These are phyloP conservation scores for Caradrina kadenii DNA, from an alignment of 2,888 invertebrate genomes.

Conservation along the genomic window DNA sequence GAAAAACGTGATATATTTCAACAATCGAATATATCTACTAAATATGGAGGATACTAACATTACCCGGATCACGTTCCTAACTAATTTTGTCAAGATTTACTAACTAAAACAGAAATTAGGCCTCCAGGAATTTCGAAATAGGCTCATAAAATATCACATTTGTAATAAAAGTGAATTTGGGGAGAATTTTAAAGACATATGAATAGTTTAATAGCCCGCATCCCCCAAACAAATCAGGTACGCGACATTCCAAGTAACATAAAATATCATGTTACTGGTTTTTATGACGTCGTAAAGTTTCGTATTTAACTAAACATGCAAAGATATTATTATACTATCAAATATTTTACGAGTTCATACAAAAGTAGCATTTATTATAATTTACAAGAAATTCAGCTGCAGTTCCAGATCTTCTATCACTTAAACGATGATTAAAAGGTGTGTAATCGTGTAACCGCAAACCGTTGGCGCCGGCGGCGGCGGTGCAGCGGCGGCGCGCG, in stretches of 20 bases:
- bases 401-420: constrained; percentile 39
- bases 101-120: no score
- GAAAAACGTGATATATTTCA: neutral
- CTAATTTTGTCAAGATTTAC: neutral
- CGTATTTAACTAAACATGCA: constrained; percentile 25
- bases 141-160: constrained; percentile 56
- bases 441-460: constrained; percentile 72
- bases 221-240: constrained; percentile 62
- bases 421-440: constrained; percentile 66
- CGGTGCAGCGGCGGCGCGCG: constrained; percentile 46
- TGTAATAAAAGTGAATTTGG: constrained; percentile 45
- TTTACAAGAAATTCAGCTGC: constrained; percentile 1
- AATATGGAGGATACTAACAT: no score
- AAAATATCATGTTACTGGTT: constrained; percentile 68
- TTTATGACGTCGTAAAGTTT: constrained; percentile 62
- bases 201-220: constrained; percentile 61
- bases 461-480: constrained; percentile 71
- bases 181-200: constrained; percentile 59
- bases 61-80: no score
- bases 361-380: constrained; percentile 17
- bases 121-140: constrained; percentile 14
- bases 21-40: no score
- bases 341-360: constrained; percentile 23
- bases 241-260: constrained; percentile 62
- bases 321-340: constrained; percentile 26